These are phyloP conservation scores for Agrilus planipennis DNA, from an alignment of 1,140 invertebrate genomes.

Conservation along the genomic window DNA sequence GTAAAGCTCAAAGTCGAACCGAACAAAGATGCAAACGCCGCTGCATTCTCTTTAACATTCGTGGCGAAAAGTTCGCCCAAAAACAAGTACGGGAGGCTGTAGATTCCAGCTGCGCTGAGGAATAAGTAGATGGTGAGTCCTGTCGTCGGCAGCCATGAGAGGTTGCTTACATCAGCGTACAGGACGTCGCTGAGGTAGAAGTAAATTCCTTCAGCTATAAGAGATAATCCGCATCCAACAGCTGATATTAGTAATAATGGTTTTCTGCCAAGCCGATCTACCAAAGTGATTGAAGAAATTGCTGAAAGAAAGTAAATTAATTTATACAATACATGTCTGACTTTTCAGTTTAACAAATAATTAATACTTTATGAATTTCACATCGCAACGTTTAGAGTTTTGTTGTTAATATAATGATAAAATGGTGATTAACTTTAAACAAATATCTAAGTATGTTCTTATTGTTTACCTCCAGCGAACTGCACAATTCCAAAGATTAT, in stretches of 20 bases:
- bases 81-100: constrained; percentile 56
- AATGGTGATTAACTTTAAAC: no score
- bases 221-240: constrained; percentile 38
- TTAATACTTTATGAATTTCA: no score
- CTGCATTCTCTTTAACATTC: constrained; percentile 53
- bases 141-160: constrained; percentile 48
- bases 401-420: no score
- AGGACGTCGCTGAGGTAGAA: constrained; percentile 42
- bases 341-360: no score
- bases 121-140: constrained; percentile 54
- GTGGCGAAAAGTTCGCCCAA: constrained; percentile 61
- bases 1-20: constrained; percentile 59
- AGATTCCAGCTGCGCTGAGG: constrained; percentile 52
- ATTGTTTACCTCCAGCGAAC: constrained; percentile 38
- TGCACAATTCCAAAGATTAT: constrained; percentile 54
- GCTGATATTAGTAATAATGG: constrained; percentile 51
- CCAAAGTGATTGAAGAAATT: constrained; percentile 42
- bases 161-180: constrained; percentile 23
- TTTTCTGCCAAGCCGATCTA: constrained; percentile 57
- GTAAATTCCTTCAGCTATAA: constrained; percentile 44
- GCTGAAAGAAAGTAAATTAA: constrained; percentile 39
- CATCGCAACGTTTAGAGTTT: no score
- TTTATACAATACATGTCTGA: no score
- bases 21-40: constrained; percentile 51
- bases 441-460: no score